These are phyloP conservation scores for Achroia grisella DNA, from an alignment of 1,140 invertebrate species.

Conservation along the genomic window DNA sequence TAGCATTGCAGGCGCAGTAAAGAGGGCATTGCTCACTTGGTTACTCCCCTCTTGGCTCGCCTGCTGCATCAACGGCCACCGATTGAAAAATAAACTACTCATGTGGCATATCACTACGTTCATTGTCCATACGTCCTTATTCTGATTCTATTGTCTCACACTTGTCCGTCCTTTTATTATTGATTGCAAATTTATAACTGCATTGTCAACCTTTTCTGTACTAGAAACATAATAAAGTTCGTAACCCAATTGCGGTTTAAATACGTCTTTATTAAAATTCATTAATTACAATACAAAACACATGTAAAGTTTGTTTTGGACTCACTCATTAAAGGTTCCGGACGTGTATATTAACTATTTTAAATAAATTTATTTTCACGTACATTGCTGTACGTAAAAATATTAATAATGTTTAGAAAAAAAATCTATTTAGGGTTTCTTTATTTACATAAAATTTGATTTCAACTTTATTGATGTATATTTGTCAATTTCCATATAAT, in stretches of 20 bases:
- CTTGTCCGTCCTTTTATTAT: conserved; percentile 39
- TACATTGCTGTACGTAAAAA: too few species aligned
- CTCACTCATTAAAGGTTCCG: too few species aligned
- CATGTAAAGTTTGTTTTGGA: neutral
- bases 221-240: too few species aligned
- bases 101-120: conserved; percentile 38
- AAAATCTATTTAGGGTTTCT: too few species aligned
- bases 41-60: conserved; percentile 43
- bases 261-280: too few species aligned
- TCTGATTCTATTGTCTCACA: conserved; percentile 50
- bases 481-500: too few species aligned
- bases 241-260: too few species aligned
- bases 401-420: too few species aligned
- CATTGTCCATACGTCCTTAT: conserved; percentile 55
- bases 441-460: too few species aligned
- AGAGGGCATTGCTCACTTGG: conserved; percentile 67
- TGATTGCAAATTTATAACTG: conserved; percentile 45
- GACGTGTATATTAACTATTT: too few species aligned
- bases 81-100: conserved; percentile 40
- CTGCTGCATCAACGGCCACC: conserved; percentile 38
- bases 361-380: too few species aligned
- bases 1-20: conserved; percentile 54
- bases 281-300: neutral
- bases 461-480: too few species aligned
- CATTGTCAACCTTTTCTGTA: conserved; percentile 24